These are phyloP conservation scores for Orthosia gothica DNA, from an alignment of 2,888 invertebrate species.

Conservation along the genomic window DNA sequence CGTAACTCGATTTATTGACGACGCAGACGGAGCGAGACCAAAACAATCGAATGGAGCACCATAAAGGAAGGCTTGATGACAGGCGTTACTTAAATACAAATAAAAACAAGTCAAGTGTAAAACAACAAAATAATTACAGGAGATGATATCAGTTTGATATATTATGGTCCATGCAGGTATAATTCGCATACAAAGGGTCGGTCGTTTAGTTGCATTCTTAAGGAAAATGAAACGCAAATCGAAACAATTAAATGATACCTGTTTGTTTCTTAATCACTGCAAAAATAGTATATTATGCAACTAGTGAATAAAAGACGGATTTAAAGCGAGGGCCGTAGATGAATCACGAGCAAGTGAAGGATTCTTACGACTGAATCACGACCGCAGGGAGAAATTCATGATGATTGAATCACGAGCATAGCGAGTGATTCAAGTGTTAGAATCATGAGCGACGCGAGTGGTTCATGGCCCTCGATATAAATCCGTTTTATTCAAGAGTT, in stretches of 20 bases:
- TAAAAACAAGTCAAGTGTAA: constrained; percentile 47
- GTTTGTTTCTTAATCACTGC: not conserved
- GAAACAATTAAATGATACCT: not conserved
- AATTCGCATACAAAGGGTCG: constrained; percentile 19
- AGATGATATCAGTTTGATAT: constrained; percentile 29
- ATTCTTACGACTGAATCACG: too few species aligned
- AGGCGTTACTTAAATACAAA: constrained; percentile 44
- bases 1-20: constrained; percentile 68
- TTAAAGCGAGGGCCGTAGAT: too few species aligned
- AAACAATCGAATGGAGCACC: constrained; percentile 69
- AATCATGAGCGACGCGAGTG: too few species aligned
- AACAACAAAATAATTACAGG: constrained; percentile 39
- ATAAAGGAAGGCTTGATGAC: constrained; percentile 54
- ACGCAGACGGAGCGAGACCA: constrained; percentile 66
- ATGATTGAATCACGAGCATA: too few species aligned
- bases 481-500: too few species aligned
- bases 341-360: too few species aligned
- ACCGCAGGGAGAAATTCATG: too few species aligned
- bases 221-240: not conserved
- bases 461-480: too few species aligned
- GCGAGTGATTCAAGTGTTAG: too few species aligned
- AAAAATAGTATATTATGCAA: too few species aligned
- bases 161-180: constrained; percentile 16
- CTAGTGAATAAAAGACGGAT: too few species aligned
- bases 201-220: not conserved